Base-by-base conservation (phyloP, 2,113 vertebrate species). In the Bucco capensis region DNA sequence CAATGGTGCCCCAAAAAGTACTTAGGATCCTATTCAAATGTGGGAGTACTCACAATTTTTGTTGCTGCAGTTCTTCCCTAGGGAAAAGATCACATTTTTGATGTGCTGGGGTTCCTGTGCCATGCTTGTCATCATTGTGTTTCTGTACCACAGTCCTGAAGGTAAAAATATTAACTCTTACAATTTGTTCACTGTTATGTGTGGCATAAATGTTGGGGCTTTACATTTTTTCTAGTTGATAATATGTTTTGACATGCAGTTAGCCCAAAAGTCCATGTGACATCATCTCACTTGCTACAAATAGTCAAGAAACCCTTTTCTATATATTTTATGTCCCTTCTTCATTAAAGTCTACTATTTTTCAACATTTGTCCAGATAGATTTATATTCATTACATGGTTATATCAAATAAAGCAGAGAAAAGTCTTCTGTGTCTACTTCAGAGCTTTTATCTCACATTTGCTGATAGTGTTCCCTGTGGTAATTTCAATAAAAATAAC, bases 401-500 rank as follows among this genome's bases (percentile, higher is more conserved):
- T 64, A 14, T 64, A 74, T 15, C 51, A 74, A 91, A 86, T 80
- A 80, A 79, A 94, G 72, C 5, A 71, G 50, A 79, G 28, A 24
- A 33, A 88, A 94, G 7, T 66, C 65, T 96, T 77, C 53, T 72
- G 14, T 47, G 25, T 77, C 60, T 90, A 15, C 83, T 93, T 94
- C 66, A 56, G 76, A 83, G 12, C 14, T 77, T 66, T 28, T 65
- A 44, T 92, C 91, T 49, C 78, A 77, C 70, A 14, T 33, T 47
- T 47, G 16, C 64, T 33, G 42, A 46, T 33, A 66, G 16, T 76
- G 35, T 91, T 89, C 73, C 82, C 79, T 76, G n/a, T 47, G 49
- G 51, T 73, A 77, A 80, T 60, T 73, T 96, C 87, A 96, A 69
- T 93, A 95, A 95, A 92, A 66, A 24, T 72, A 88, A 71, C 42